Evolutionary conservation across 2,888 invertebrate genomes (phyloP), one percentile per base, ranked within the genome.

Genomic region (Dasysyrphus albostriatus): DNA sequence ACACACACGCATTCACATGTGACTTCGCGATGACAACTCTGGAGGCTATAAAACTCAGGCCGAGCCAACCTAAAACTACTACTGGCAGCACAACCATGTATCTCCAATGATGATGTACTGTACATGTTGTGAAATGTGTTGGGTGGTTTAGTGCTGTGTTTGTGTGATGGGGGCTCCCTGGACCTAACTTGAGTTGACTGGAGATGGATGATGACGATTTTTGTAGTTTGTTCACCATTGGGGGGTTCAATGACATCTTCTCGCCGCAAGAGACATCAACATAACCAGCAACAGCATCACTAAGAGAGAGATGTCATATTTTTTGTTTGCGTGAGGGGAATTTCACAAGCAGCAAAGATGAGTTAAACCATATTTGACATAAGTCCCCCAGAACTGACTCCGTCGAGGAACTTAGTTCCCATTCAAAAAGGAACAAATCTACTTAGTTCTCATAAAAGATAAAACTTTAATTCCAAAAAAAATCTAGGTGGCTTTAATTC

Each of bases 231-330:
- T 69, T 81, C 82, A 81, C 85, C 85, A 85, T 54, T 56, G 82
- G 87, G 83, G 59, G 87, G 87, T 87, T 87, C 87, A 87, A 83
- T 83, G 87, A 87, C 87, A 87, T 87, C 70, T 73, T 29, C 63
- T 42, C 72, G 72, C 77, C 54, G 39, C 69, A 69, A 77, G 77
- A 77, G 44, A 67, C 59, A 77, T 67, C 58, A 9, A 1, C 24
- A 24, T n/a, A 24, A 1, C 16, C 54, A 70, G 51, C 59, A 44
- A 32, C 24, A 39, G 47, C 51, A 37, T 24, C n/a, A 49, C 24
- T 24, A 3, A 24, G 24, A 61, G 29, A 79, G 42, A 61, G 74
- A 78, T 79, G 79, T 63, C 54, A 69, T 58, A 58, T 37, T 51
- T 82, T 54, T 32, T 24, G 37, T 56, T 59, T 51, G 29, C n/a